These are phyloP conservation scores for Holocentrus rufus DNA, from an alignment of 2,797 vertebrate genomes.

Conservation along the genomic window DNA sequence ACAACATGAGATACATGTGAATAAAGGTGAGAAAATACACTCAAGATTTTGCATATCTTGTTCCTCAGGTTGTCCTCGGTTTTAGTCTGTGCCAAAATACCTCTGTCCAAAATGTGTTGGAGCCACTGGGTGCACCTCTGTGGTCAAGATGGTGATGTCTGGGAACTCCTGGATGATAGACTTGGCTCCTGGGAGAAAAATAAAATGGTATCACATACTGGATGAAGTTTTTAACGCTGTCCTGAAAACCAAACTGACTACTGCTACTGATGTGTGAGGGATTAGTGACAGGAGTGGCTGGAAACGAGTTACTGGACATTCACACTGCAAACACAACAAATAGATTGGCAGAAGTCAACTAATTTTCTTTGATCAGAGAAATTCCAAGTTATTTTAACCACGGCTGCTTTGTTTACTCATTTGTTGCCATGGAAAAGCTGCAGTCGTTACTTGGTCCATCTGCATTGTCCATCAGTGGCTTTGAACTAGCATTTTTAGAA, in stretches of 20 bases:
- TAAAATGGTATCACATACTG: not conserved
- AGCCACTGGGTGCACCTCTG: conserved; percentile 94
- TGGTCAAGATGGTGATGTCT: conserved; percentile 97
- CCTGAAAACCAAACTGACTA: not conserved
- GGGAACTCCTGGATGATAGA: conserved; percentile 99
- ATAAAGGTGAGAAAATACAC: conserved; percentile 56
- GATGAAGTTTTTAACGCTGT: not conserved
- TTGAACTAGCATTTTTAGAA: no score
- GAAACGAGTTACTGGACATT: not conserved
- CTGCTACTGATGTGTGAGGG: not conserved
- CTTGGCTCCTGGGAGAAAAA: conserved; percentile 87
- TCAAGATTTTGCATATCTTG: conserved; percentile 39
- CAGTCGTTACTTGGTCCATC: not conserved
- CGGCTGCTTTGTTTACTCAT: not conserved
- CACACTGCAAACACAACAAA: not conserved
- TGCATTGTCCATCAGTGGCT: not conserved
- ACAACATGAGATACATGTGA: conserved; percentile 58
- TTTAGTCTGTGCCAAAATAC: conserved; percentile 95
- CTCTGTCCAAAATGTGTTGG: conserved; percentile 98
- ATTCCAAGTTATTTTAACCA: not conserved
- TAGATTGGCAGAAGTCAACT: not conserved
- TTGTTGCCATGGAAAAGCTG: not conserved
- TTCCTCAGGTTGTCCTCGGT: conserved; percentile 55
- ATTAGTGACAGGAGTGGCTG: not conserved
- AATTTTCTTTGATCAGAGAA: not conserved